Evolutionary conservation across 2,797 vertebrate genomes (phyloP).

Genomic region (Rallus crepitans): DNA sequence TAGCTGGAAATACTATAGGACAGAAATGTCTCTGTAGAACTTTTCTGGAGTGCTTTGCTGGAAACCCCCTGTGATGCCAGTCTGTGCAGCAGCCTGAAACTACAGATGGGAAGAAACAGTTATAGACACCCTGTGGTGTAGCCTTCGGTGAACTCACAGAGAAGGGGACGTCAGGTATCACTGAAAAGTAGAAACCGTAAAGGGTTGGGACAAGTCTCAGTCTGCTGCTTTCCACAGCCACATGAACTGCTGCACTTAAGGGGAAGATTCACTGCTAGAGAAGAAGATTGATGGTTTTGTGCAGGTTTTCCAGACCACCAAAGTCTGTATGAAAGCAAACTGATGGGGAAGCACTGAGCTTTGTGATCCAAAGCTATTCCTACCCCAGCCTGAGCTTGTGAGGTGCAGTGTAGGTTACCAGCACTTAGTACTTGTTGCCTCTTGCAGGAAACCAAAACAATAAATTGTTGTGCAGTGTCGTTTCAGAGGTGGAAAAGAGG

Average conservation of each 20-base stretch:
- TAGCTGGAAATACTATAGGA: background rate
- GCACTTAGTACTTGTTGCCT: background rate
- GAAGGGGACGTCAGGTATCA: background rate
- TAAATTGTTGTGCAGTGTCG: background rate
- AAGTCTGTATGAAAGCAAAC: background rate
- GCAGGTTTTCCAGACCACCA: background rate
- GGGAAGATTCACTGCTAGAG: background rate
- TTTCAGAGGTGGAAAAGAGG: background rate
- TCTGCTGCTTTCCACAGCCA: background rate
- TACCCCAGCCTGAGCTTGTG: background rate
- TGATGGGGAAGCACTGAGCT: background rate
- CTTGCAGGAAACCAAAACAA: background rate
- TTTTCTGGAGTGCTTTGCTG: background rate
- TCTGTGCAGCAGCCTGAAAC: background rate
- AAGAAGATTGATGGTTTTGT: background rate
- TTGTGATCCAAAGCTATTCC: background rate
- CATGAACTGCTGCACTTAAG: rapidly evolving
- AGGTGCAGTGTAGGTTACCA: background rate
- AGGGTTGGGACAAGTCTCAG: background rate
- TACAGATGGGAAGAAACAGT: background rate
- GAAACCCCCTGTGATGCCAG: rapidly evolving
- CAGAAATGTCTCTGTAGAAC: background rate
- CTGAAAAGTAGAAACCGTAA: background rate
- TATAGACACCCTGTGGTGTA: background rate
- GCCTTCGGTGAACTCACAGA: background rate